Evolutionary conservation across 2,888 invertebrate species (phyloP).

Genomic region (Cantharis flavilabris): DNA sequence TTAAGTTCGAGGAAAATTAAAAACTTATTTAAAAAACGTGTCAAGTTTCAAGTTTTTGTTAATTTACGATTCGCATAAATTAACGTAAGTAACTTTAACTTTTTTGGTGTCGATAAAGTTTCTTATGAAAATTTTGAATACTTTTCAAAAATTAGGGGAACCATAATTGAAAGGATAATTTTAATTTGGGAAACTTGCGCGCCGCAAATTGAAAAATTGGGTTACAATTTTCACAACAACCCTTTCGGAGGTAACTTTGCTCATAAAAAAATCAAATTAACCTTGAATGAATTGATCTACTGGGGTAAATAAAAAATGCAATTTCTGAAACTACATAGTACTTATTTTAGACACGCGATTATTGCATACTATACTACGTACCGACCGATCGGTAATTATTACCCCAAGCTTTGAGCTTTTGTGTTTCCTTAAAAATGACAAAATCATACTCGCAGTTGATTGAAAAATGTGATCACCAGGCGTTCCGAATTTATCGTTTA

Average conservation of each 20-base stretch:
- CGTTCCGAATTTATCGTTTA: not conserved
- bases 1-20: not conserved
- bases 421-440: not conserved
- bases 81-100: conserved; percentile 7
- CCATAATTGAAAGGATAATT: not conserved
- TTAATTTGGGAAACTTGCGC: not conserved
- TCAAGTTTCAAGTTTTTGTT: not conserved
- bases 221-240: not conserved
- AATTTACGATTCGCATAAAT: not conserved
- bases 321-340: conserved; percentile 9
- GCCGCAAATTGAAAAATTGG: not conserved
- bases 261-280: conserved; percentile 14
- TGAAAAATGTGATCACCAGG: not conserved
- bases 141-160: not conserved
- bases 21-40: not conserved
- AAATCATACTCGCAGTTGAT: not conserved
- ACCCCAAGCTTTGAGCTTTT: not conserved
- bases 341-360: conserved; percentile 27
- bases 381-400: conserved; percentile 1
- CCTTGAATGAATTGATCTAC: conserved; percentile 26
- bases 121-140: not conserved
- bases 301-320: conserved; percentile 25
- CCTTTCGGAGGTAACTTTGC: not conserved
- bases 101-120: not conserved
- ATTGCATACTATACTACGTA: not conserved